Conservation (phyloP, 2,888 invertebrate genomes). For the Cerceris rybyensis region DNA sequence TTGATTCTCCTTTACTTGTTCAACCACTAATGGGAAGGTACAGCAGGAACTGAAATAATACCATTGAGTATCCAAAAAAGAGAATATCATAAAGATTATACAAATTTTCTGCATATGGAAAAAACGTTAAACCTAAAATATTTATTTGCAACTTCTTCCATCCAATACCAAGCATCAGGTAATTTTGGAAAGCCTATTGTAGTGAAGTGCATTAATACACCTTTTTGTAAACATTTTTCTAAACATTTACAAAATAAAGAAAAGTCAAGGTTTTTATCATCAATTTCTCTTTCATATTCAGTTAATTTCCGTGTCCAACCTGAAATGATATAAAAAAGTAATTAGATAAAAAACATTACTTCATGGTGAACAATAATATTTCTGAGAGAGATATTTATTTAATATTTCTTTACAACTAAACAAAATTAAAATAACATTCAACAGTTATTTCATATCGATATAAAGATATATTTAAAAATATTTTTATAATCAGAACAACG, state of each 20-base stretch:
- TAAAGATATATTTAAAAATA: too few species aligned
- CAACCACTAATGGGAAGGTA: slow-evolving; percentile 81
- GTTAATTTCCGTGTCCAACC: slow-evolving; percentile 81
- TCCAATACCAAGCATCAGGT: slow-evolving; percentile 83
- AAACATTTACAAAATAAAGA: slow-evolving; percentile 83
- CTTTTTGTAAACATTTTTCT: slow-evolving; percentile 84
- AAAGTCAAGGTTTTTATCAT: slow-evolving; percentile 83
- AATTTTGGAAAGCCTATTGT: slow-evolving; percentile 80
- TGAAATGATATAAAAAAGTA: slow-evolving; percentile 64
- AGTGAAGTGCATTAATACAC: slow-evolving; percentile 81
- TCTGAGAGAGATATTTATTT: too few species aligned
- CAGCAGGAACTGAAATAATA: slow-evolving; percentile 68
- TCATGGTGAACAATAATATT: not conserved
- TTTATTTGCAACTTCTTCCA: slow-evolving; percentile 82
- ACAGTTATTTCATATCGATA: too few species aligned
- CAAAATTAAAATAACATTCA: too few species aligned
- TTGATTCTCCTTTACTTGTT: slow-evolving; percentile 80
- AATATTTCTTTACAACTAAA: too few species aligned
- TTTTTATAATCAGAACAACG: too few species aligned
- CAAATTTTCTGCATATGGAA: too few species aligned
- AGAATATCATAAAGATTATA: not conserved
- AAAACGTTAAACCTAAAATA: slow-evolving; percentile 63
- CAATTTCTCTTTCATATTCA: slow-evolving; percentile 79
- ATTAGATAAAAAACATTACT: not conserved
- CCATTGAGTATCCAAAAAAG: slow-evolving; percentile 11